Percentiles rank a stretch among this genome's conserved stretches.
phyloP scores from a whole-genome alignment of 1,140 invertebrate genomes.

The Monomorium pharaonis region DNA sequence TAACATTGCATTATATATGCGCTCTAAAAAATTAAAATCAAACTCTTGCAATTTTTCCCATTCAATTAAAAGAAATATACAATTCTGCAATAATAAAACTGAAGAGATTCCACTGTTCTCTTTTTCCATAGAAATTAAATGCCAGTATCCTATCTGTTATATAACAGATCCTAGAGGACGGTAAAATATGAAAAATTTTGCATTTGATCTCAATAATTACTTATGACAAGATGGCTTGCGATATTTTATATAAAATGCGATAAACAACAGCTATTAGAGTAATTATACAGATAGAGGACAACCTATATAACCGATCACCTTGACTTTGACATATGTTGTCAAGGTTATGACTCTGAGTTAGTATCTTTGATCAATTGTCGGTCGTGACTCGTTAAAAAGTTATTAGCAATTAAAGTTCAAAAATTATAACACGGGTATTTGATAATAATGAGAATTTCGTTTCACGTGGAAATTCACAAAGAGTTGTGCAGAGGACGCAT shows the following conservation, averaged over 20 bases:
- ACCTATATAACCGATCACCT: too few species aligned
- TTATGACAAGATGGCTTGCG: neutral
- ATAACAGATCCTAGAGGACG: neutral
- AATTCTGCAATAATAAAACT: neutral
- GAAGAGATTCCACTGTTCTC: neutral
- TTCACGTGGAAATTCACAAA: too few species aligned
- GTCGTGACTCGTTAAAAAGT: too few species aligned
- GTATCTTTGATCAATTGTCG: too few species aligned
- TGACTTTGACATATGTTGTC: too few species aligned
- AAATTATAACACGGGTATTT: too few species aligned
- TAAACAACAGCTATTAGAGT: neutral
- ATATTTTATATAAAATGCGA: neutral
- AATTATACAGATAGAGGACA: too few species aligned
- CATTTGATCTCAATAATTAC: neutral
- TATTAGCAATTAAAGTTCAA: too few species aligned
- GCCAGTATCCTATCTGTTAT: neutral
- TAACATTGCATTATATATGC: neutral
- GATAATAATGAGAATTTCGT: too few species aligned
- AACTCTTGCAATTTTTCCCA: neutral
- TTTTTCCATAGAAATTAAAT: neutral
- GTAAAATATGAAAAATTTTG: neutral
- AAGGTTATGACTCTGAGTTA: too few species aligned
- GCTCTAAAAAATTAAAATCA: neutral
- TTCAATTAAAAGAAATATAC: slow-evolving; percentile 2
- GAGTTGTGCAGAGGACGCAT: too few species aligned